Evolutionary conservation across 2,797 vertebrate species (phyloP), one percentile per base, ranked within the genome.

Genomic region (Numenius phaeopus): DNA sequence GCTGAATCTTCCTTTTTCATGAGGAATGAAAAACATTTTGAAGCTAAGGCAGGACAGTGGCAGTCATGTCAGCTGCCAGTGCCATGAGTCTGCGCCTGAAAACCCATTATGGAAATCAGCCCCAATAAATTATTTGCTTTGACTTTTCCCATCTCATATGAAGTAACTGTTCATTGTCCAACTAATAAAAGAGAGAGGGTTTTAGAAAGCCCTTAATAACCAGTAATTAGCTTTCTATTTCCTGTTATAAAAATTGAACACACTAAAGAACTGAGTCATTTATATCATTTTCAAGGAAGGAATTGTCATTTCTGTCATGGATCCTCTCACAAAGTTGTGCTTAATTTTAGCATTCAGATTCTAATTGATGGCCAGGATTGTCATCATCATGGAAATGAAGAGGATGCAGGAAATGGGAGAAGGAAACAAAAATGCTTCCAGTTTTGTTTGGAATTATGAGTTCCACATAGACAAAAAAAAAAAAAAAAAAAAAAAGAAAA

Each of bases 161-260:
- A 97, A 98, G 96, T 96, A 97, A 97, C 96, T 98, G 97, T 98
- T 98, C 97, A 97, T 98, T 97, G 96, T 98, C 91, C 94, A 91
- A 39, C 81, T 93, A 91, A 94, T 95, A 97, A 95, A 96, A 97
- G 91, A 84, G 61, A 90, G 65, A 88, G 71, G 96, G 66, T 97
- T 97, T 95, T 96, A 96, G 91, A 97, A 98, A 96, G 77, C 90
- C 94, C 90, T 97, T 98, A 98, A 98, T 98, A 98, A 97, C 97
- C 96, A 97, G 96, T 96, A 98, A 98, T 98, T 98, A 98, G 97
- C 94, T 98, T 98, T 98, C 96, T 98, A 97, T 97, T 98, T 98
- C 98, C 97, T 98, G 97, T 96, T 98, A 98, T 96, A 98, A 98
- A 98, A 98, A 97, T 93, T 98, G 98, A 97, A 88, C 94, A 90